These are phyloP conservation scores for Baccha elongata DNA, from an alignment of 2,888 invertebrate species.

Conservation along the genomic window DNA sequence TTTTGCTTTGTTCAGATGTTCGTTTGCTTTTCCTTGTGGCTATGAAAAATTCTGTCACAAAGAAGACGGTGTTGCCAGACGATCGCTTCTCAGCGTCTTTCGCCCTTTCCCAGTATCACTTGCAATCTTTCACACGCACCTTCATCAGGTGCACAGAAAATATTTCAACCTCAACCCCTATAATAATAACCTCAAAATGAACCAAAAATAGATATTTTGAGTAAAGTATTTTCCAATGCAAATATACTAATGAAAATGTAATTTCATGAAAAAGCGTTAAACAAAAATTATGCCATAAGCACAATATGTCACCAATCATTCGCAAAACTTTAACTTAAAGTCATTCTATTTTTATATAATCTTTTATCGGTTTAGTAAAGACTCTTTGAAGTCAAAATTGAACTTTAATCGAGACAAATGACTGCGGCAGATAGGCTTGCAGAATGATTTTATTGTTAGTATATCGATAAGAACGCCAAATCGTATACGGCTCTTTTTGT, in stretches of 20 bases:
- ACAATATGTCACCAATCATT: slow-evolving; percentile 42
- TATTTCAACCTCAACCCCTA: too few relatives aligned
- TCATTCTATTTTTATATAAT: neutral
- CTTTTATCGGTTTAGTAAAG: slow-evolving; percentile 1
- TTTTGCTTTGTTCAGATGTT: too few relatives aligned
- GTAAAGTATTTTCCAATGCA: too few relatives aligned
- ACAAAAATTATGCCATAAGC: slow-evolving; percentile 35
- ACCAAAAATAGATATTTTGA: too few relatives aligned
- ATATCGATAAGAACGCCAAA: slow-evolving; percentile 49
- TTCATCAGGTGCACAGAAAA: too few relatives aligned
- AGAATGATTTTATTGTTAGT: slow-evolving; percentile 55
- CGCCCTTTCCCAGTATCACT: too few relatives aligned
- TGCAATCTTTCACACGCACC: too few relatives aligned
- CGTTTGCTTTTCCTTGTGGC: too few relatives aligned
- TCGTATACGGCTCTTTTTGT: slow-evolving; percentile 10
- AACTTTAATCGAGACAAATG: slow-evolving; percentile 70
- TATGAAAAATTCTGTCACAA: too few relatives aligned
- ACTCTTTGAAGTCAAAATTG: slow-evolving; percentile 36
- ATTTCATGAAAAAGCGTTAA: neutral
- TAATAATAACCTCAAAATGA: too few relatives aligned
- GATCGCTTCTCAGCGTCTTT: too few relatives aligned
- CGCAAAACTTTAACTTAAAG: slow-evolving; percentile 30
- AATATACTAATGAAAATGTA: neutral
- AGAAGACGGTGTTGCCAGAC: too few relatives aligned
- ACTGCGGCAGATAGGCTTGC: slow-evolving; percentile 1